These are phyloP conservation scores for Myopa testacea DNA, from an alignment of 2,888 invertebrate genomes.

Conservation along the genomic window DNA sequence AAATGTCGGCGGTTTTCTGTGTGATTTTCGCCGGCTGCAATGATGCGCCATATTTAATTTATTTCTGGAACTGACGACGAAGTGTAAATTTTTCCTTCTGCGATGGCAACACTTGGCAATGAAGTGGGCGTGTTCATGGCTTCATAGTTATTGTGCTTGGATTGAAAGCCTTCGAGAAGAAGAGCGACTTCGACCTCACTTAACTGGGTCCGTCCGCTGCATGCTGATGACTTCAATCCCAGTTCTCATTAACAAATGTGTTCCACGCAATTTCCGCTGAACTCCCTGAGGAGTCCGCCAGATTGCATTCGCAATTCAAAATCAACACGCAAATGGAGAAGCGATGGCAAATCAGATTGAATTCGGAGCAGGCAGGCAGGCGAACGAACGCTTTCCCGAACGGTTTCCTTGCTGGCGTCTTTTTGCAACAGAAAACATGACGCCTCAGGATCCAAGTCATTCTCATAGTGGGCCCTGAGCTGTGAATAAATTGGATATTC, in stretches of 20 bases:
- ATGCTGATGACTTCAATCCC: conserved; percentile 29
- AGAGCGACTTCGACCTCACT: neutral
- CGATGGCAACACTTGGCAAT: conserved; percentile 13
- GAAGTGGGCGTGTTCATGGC: neutral
- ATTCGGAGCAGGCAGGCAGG: neutral
- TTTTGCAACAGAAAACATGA: conserved; percentile 14
- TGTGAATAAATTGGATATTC: too few species aligned
- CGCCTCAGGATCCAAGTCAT: neutral
- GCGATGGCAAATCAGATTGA: conserved; percentile 18
- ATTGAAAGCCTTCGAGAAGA: neutral
- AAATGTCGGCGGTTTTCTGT: neutral
- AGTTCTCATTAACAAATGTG: conserved; percentile 38
- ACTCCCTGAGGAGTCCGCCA: conserved; percentile 37
- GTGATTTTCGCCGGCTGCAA: neutral
- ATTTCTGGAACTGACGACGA: neutral
- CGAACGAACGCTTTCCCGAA: neutral
- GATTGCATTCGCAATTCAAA: conserved; percentile 40
- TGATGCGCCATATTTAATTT: neutral
- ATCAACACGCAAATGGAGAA: conserved; percentile 45
- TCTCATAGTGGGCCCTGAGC: too few species aligned
- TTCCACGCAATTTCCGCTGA: conserved; percentile 33
- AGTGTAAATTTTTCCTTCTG: neutral
- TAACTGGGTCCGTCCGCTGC: neutral
- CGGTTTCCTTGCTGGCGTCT: neutral
- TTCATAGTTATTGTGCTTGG: neutral